phyloP scores from a whole-genome alignment of 2,797 vertebrate genomes.

The Myotis findleyi region DNA sequence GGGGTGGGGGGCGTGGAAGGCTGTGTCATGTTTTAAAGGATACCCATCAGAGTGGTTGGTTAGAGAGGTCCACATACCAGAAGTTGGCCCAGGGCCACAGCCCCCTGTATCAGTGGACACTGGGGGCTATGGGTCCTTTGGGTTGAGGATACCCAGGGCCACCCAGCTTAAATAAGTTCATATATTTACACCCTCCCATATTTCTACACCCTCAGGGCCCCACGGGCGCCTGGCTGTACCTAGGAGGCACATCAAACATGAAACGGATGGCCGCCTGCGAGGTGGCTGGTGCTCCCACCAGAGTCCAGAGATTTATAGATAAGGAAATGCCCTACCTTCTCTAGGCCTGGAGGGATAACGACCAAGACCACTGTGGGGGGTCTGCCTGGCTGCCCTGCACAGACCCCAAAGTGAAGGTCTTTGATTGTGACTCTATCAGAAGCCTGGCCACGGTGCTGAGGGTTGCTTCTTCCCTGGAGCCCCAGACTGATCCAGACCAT shows the following conservation, averaged over 20 bases:
- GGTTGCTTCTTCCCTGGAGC: not conserved
- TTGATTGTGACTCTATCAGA: not conserved
- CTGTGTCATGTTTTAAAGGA: not conserved
- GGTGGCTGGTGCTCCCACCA: not conserved
- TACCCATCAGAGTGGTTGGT: not conserved
- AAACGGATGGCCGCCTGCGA: not conserved
- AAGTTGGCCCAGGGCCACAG: not conserved
- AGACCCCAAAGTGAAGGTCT: not conserved
- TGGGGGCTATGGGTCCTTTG: not conserved
- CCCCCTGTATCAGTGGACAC: not conserved
- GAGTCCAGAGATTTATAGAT: not conserved
- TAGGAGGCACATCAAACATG: not conserved
- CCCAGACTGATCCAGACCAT: not conserved
- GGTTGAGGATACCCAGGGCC: not conserved
- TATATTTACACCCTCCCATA: too few species aligned
- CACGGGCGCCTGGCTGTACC: not conserved
- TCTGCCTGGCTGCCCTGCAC: not conserved
- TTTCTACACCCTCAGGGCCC: not conserved
- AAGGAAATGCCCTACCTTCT: not conserved
- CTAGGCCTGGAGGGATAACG: not conserved
- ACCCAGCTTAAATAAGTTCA: not conserved
- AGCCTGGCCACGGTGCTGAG: not conserved
- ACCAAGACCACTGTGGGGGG: not conserved
- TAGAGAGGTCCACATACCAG: not conserved
- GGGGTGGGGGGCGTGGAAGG: not conserved